phyloP scores from a whole-genome alignment of 2,888 invertebrate genomes.

The Apeira syringaria region DNA sequence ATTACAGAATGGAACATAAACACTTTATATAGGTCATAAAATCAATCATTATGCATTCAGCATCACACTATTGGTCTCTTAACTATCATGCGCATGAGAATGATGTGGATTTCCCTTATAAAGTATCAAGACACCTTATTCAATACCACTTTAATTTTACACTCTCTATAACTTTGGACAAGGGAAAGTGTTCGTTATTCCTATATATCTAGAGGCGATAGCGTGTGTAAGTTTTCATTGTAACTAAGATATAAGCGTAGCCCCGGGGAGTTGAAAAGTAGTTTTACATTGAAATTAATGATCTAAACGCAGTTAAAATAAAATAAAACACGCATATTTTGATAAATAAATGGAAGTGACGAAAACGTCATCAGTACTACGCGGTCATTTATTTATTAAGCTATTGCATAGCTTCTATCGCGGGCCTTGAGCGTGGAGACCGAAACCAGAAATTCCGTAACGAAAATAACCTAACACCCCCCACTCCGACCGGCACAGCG shows the following conservation, averaged over 20 bases:
- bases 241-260: background rate
- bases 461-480: too few relatives aligned
- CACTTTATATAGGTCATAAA: constrained; percentile 27
- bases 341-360: too few relatives aligned
- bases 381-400: too few relatives aligned
- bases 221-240: background rate
- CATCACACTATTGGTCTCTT: constrained; percentile 13
- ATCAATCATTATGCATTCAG: constrained; percentile 31
- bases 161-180: background rate
- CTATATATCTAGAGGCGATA: background rate
- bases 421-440: too few relatives aligned
- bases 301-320: constrained; percentile 13
- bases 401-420: too few relatives aligned
- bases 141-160: constrained; percentile 1
- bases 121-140: constrained; percentile 50
- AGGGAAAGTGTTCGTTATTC: background rate
- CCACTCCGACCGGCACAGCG: too few relatives aligned
- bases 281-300: constrained; percentile 15
- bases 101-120: constrained; percentile 62
- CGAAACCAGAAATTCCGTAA: too few relatives aligned
- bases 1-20: constrained; percentile 21
- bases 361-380: too few relatives aligned
- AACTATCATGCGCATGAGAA: constrained; percentile 42
- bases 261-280: constrained; percentile 7
- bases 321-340: constrained; percentile 3